Evolutionary conservation across 1,140 invertebrate species (phyloP), one percentile per base, ranked within the genome.

Genomic region (Scaptomyza graminum): DNA sequence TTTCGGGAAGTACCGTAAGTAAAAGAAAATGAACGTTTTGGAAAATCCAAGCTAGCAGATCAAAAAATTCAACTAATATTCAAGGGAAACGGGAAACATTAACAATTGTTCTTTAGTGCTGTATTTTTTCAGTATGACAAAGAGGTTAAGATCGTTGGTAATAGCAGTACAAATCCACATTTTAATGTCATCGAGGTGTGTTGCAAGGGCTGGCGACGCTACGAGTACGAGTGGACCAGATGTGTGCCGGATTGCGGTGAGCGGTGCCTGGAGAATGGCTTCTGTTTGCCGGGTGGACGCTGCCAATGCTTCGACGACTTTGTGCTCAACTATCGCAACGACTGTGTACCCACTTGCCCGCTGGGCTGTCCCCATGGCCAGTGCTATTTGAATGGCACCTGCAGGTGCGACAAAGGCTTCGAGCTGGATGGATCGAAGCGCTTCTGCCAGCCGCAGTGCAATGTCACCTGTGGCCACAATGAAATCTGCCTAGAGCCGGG

Each of bases 351-450:
- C 34, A 92, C 83, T 13, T 92, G 91, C 34, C 91, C 91, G 1
- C 13, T 92, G 41, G 90, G 83, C 5, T 91, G 91, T 49, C 83
- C 74, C 0, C 92, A 94, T 52, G 93, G 93, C 0, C 74, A 74
- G 7, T 91, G 90, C 55, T 90, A 70, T 56, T 31, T 91, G 1
- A 91, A 93, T 6, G 84, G 90, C 22, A 81, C 91, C 0, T 94
- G 95, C 78, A 90, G 92, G 1, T 96, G 95, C 83, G 93, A 93
- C 39, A 83, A 91, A 12, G 95, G 95, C 0, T 96, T 93, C 90
- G 93, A 92, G 49, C 78, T 94, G 54, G 94, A 95, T 64, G 68
- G 80, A 8, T 92, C 93, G 56, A 90, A 67, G 46, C 91, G 68
- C 22, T 91, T 83, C 54, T 96, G 95, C 63, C 56, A 92, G 3